A percentile compares a stretch with the other conserved stretches of the same genome.
These are phyloP conservation scores for Anastrepha obliqua DNA, from an alignment of 1,140 invertebrate genomes.

Conservation along the genomic window DNA sequence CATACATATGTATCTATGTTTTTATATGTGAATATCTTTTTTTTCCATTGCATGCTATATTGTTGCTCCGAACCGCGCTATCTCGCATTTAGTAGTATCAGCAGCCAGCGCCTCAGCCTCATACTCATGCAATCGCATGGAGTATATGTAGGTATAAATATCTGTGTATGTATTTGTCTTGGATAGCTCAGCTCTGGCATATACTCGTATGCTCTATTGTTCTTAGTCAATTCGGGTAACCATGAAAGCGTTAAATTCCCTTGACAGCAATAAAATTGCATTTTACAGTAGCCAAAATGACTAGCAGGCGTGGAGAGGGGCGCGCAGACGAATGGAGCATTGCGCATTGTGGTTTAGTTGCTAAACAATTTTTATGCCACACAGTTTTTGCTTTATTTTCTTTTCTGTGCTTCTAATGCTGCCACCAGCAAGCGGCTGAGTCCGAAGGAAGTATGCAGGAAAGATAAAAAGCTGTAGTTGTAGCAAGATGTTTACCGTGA, in stretches of 20 bases:
- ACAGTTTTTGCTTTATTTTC: not conserved
- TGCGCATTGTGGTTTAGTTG: slow-evolving; percentile 47
- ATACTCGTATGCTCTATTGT: not conserved
- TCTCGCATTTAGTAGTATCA: not conserved
- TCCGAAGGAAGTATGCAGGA: not conserved
- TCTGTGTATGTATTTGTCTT: not conserved
- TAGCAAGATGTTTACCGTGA: not conserved
- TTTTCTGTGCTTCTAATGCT: not conserved
- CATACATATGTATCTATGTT: not conserved
- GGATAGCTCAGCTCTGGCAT: not conserved
- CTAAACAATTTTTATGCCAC: slow-evolving; percentile 42
- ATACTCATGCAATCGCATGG: not conserved
- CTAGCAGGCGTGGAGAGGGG: not conserved
- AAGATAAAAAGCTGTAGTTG: not conserved
- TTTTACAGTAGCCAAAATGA: slow-evolving; percentile 30
- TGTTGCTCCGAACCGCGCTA: not conserved
- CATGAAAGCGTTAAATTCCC: slow-evolving; percentile 52
- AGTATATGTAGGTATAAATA: not conserved
- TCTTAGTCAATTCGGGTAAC: slow-evolving; percentile 42
- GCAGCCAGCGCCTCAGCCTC: not conserved
- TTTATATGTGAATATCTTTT: not conserved
- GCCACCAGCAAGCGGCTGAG: not conserved
- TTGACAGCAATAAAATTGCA: slow-evolving; percentile 52
- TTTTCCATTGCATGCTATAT: not conserved
- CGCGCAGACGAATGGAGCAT: not conserved